Conservation (phyloP, 1,140 invertebrate species). For the Medauroidea extradentata region DNA sequence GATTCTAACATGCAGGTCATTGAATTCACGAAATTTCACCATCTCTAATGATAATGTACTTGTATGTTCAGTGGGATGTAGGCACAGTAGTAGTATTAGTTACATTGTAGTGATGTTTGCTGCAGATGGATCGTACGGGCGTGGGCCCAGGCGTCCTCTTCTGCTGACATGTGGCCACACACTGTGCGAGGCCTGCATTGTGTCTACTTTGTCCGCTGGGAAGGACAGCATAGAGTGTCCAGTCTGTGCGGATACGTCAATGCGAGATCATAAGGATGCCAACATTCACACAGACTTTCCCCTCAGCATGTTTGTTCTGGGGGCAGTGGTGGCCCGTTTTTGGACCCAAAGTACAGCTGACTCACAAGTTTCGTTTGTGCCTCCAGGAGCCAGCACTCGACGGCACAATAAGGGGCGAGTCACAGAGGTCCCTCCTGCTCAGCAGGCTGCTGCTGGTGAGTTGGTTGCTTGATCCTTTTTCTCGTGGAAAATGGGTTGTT, state of each 20-base stretch:
- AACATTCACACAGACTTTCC: slow-evolving; percentile 24
- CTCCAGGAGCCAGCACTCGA: not conserved
- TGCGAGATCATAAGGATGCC: slow-evolving; percentile 13
- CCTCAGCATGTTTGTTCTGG: slow-evolving; percentile 33
- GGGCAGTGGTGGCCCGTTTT: slow-evolving; percentile 19
- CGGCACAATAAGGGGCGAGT: too few relatives aligned
- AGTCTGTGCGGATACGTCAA: not conserved
- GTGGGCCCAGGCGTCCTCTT: slow-evolving; percentile 29
- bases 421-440: too few relatives aligned
- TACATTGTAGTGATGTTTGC: too few relatives aligned
- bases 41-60: too few relatives aligned
- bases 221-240: not conserved
- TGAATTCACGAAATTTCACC: too few relatives aligned
- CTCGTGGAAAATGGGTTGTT: too few relatives aligned
- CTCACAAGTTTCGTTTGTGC: not conserved
- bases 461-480: too few relatives aligned
- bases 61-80: too few relatives aligned
- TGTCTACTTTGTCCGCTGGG: not conserved
- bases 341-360: slow-evolving; percentile 16
- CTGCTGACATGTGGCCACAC: slow-evolving; percentile 43
- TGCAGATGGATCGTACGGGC: slow-evolving; percentile 23
- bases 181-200: slow-evolving; percentile 37
- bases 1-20: too few relatives aligned
- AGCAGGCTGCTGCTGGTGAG: too few relatives aligned
- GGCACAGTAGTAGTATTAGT: too few relatives aligned